phyloP scores from a whole-genome alignment of 2,113 vertebrate genomes.

The Hippocampus abdominalis region DNA sequence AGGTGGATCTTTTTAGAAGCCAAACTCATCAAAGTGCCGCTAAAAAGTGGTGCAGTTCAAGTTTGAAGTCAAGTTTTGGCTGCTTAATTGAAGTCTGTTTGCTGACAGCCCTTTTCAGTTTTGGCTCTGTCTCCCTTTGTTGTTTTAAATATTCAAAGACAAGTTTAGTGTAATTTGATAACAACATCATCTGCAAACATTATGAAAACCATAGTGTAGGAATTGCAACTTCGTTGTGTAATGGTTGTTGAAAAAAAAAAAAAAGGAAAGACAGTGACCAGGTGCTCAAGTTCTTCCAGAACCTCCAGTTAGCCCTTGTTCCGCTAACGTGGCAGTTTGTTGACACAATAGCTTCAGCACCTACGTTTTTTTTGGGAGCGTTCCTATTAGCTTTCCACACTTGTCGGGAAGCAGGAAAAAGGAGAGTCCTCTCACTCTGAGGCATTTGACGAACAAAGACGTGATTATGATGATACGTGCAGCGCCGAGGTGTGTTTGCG shows the following conservation, averaged over 20 bases:
- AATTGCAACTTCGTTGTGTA: not conserved
- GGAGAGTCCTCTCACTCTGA: not conserved
- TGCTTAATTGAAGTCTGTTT: constrained; percentile 50
- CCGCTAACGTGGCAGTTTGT: not conserved
- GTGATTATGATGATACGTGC: not conserved
- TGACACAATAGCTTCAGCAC: not conserved
- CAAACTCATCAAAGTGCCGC: constrained; percentile 52
- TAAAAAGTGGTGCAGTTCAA: constrained; percentile 52
- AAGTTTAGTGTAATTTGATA: too few relatives aligned
- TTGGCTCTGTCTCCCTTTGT: constrained; percentile 42
- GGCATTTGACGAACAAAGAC: not conserved
- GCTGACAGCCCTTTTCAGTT: constrained; percentile 47
- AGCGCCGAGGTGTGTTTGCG: not conserved
- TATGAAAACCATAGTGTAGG: too few relatives aligned
- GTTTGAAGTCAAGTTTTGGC: constrained; percentile 46
- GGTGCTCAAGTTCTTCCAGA: not conserved
- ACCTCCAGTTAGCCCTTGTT: not conserved
- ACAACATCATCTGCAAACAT: too few relatives aligned
- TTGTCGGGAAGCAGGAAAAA: not conserved
- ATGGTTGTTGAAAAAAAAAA: not conserved
- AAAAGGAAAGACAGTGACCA: not conserved
- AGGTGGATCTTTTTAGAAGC: constrained; percentile 19
- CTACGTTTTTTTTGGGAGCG: not conserved
- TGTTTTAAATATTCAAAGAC: too few relatives aligned
- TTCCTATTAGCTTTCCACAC: constrained; percentile 2